Evolutionary conservation across 2,797 vertebrate species (phyloP), one percentile per base, ranked within the genome.

Genomic region (Sus cebifrons): DNA sequence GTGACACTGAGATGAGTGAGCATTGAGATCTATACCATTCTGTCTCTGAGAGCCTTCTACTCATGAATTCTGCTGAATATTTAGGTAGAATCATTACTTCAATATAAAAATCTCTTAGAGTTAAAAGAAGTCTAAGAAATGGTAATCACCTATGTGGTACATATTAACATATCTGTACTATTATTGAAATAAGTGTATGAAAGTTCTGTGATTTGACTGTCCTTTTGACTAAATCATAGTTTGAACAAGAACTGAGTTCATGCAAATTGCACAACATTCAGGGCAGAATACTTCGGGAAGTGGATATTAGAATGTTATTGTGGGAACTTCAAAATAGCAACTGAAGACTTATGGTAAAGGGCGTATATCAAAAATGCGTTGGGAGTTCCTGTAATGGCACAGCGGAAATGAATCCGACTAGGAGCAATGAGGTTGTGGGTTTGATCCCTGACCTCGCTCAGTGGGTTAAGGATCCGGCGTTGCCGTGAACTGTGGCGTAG

Each of bases 141-240:
- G 11, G 44, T 52, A 79, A 83, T 86, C 40, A 88, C 17, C 25
- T n/a, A 7, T 40, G 25, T 44, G 12, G 58, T 54, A 0, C 4
- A 75, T 29, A 85, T 81, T 75, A 74, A 73, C 27, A 10, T 32
- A 29, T 95, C 7, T 81, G 54, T 68, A 64, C 52, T 44, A 40
- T 77, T 91, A 75, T n/a, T 68, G 75, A 67, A 91, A 70, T 36
- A 27, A 49, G 23, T 44, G 5, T 77, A 25, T 78, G 60, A 70
- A 89, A 86, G 13, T 84, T 44, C 36, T 4, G 0, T 70, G 56
- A 40, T 44, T 88, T 56, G 27, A 90, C 23, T 60, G 18, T 74
- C 60, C 65, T 94, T 94, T 73, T 77, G 36, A 91, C 18, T 68
- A 89, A 86, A 79, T 81, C 92, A 67, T n/a, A 82, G n/a, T 71